phyloP scores from a whole-genome alignment of 2,888 invertebrate genomes.

The Coenonympha glycerion region DNA sequence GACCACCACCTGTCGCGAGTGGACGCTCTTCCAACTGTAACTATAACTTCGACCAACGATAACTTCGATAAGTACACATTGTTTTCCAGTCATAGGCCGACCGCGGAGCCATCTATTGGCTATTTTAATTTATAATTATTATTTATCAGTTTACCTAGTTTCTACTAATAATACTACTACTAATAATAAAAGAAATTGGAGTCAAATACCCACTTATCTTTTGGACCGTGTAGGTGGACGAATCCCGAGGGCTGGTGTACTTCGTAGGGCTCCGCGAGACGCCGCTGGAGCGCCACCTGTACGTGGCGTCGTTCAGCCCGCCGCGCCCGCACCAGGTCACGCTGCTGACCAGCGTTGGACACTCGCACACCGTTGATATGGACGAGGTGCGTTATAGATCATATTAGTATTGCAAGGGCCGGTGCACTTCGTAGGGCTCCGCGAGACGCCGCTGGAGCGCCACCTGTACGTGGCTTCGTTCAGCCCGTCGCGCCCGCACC shows the following conservation, averaged over 20 bases:
- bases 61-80: too few species aligned
- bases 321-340: constrained; percentile 81
- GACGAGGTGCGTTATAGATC: constrained; percentile 77
- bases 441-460: constrained; percentile 93
- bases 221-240: constrained; percentile 81
- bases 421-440: constrained; percentile 93
- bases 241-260: constrained; percentile 85
- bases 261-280: constrained; percentile 93
- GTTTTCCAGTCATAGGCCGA: too few species aligned
- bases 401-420: too few species aligned
- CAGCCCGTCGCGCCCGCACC: constrained; percentile 75
- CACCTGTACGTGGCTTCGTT: constrained; percentile 92
- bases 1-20: too few species aligned
- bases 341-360: constrained; percentile 87
- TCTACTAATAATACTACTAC: too few species aligned
- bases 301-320: constrained; percentile 82
- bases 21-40: too few species aligned
- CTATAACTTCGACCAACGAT: too few species aligned
- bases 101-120: too few species aligned
- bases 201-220: too few species aligned
- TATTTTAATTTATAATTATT: too few species aligned
- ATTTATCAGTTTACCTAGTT: too few species aligned
- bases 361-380: constrained; percentile 88
- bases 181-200: too few species aligned
- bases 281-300: constrained; percentile 94